Evolutionary conservation across 2,797 vertebrate species (phyloP).

Genomic region (Pelobates cultripes): DNA sequence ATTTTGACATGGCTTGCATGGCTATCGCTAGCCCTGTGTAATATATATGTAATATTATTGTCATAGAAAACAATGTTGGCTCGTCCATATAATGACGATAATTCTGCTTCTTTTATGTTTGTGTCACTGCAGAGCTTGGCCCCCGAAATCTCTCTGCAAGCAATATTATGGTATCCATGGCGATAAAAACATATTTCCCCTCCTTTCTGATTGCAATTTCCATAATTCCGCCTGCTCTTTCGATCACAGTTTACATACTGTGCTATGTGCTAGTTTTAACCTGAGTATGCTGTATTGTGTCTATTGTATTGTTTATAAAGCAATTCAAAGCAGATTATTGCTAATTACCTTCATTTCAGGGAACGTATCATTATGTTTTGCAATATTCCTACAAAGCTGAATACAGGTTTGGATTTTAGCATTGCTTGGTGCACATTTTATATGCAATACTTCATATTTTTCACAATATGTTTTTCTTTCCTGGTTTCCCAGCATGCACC

Average conservation of each 20-base stretch:
- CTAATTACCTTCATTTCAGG: not conserved
- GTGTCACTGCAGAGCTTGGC: not conserved
- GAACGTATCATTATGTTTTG: not conserved
- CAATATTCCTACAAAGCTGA: not conserved
- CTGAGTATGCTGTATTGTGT: not conserved
- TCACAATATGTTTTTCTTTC: too few relatives aligned
- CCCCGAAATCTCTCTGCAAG: not conserved
- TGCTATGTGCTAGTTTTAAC: not conserved
- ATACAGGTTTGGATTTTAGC: not conserved
- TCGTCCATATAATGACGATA: not conserved
- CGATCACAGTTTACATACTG: not conserved
- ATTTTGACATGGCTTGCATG: not conserved
- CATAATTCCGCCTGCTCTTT: not conserved
- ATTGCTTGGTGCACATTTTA: too few relatives aligned
- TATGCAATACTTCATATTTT: too few relatives aligned
- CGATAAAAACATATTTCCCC: not conserved
- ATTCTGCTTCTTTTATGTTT: not conserved
- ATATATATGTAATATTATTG: not conserved
- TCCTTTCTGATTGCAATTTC: not conserved
- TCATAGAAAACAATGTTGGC: not conserved
- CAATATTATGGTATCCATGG: constrained; percentile 2
- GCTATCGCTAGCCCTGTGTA: not conserved
- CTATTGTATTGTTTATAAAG: not conserved
- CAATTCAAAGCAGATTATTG: not conserved
- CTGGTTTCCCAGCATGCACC: too few relatives aligned